A percentile compares a stretch with the other conserved stretches of the same genome.
Conservation (phyloP, 1,140 invertebrate genomes). For the Bombus balteatus region DNA sequence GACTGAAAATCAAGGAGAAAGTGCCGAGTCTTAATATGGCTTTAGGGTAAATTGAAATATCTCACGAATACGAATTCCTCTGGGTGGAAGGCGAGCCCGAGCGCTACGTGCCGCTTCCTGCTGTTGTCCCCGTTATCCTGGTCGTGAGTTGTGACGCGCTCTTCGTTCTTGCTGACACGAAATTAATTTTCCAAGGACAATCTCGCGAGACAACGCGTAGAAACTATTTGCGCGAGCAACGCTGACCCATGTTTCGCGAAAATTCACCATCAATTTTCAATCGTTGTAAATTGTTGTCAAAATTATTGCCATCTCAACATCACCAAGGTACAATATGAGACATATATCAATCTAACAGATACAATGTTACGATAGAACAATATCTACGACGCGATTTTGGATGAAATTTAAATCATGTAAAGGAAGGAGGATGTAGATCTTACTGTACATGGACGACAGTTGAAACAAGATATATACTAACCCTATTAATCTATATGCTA, state of each 20-base stretch:
- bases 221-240: constrained; percentile 10
- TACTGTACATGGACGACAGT: no score
- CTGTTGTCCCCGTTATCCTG: not conserved
- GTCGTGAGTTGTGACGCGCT: not conserved
- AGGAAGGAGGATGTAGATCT: no score
- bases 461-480: no score
- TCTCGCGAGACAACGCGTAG: not conserved
- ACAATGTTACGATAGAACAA: constrained; percentile 47
- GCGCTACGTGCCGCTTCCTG: not conserved
- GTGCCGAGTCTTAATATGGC: not conserved
- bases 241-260: not conserved
- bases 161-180: constrained; percentile 3
- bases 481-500: no score
- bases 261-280: not conserved
- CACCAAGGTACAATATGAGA: not conserved
- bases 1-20: not conserved
- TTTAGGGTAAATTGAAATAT: constrained; percentile 17
- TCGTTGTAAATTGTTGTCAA: not conserved
- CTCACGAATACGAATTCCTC: not conserved
- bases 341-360: constrained; percentile 45
- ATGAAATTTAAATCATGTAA: constrained; percentile 31
- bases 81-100: not conserved
- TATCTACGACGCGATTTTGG: not conserved
- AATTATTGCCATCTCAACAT: not conserved
- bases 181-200: constrained; percentile 39